Conservation (phyloP, 2,888 invertebrate species). For the Amblyjoppa proteus region DNA sequence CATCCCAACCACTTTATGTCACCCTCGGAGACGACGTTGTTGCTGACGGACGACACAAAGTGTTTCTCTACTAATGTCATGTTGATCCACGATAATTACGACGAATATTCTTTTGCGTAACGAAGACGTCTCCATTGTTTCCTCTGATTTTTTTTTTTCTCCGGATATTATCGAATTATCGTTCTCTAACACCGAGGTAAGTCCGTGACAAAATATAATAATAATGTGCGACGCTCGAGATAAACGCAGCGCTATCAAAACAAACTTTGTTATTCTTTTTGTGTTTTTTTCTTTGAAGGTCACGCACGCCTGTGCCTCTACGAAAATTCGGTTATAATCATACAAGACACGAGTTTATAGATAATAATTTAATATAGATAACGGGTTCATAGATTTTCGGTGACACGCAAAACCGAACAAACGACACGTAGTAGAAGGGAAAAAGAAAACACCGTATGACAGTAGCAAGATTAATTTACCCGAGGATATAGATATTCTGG, state of each 20-base stretch:
- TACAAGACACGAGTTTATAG: not conserved
- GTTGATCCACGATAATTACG: conserved; percentile 6
- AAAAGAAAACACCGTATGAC: not conserved
- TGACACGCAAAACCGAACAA: not conserved
- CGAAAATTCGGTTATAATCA: not conserved
- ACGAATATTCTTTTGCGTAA: conserved; percentile 21
- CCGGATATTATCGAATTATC: conserved; percentile 11
- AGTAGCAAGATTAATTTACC: not conserved
- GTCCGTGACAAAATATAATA: not conserved
- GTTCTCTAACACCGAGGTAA: conserved; percentile 12
- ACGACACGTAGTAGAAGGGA: not conserved
- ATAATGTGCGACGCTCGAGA: not conserved
- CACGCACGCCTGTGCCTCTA: not conserved
- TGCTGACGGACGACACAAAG: conserved; percentile 9
- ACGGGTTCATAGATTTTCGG: not conserved
- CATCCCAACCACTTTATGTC: conserved; percentile 59
- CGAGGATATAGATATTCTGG: not conserved
- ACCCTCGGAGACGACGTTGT: not conserved
- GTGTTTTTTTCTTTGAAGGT: not conserved
- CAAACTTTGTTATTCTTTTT: not conserved
- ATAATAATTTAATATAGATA: not conserved
- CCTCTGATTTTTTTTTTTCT: too few relatives aligned
- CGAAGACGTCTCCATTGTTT: not conserved
- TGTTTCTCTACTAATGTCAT: not conserved
- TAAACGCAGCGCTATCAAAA: not conserved